phyloP scores from a whole-genome alignment of 2,113 vertebrate genomes.

The Xyrauchen texanus region DNA sequence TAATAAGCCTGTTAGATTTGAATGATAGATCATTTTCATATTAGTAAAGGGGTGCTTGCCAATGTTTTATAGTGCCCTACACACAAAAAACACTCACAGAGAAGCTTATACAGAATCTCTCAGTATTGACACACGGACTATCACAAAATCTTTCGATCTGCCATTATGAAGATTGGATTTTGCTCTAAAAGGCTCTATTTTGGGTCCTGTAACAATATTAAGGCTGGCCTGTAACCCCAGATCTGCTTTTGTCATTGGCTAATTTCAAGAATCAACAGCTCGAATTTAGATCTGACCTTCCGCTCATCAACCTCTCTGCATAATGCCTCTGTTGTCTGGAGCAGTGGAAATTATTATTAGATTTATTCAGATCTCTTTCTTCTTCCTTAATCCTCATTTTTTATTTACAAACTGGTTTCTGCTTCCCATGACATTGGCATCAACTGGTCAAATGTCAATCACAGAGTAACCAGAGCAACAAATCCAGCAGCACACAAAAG shows the following conservation, averaged over 20 bases:
- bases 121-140: constrained; percentile 4
- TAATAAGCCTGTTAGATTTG: neutral
- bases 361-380: constrained; percentile 63
- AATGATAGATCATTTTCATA: neutral
- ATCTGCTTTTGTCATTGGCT: constrained; percentile 50
- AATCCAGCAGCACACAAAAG: constrained; percentile 46
- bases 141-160: constrained; percentile 41
- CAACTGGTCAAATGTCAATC: constrained; percentile 53
- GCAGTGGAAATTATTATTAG: constrained; percentile 56
- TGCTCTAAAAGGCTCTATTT: constrained; percentile 62
- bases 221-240: constrained; percentile 44
- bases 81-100: neutral
- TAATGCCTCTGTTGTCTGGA: neutral
- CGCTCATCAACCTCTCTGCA: constrained; percentile 52
- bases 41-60: neutral
- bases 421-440: constrained; percentile 36
- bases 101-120: neutral
- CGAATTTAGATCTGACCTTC: neutral
- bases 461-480: constrained; percentile 36
- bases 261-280: neutral
- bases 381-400: constrained; percentile 49
- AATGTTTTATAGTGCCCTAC: too few relatives aligned
- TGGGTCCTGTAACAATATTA: constrained; percentile 61
- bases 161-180: constrained; percentile 63
- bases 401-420: constrained; percentile 52